Evolutionary conservation across 1,140 invertebrate genomes (phyloP).

Genomic region (Pseudomyrmex concolor): DNA sequence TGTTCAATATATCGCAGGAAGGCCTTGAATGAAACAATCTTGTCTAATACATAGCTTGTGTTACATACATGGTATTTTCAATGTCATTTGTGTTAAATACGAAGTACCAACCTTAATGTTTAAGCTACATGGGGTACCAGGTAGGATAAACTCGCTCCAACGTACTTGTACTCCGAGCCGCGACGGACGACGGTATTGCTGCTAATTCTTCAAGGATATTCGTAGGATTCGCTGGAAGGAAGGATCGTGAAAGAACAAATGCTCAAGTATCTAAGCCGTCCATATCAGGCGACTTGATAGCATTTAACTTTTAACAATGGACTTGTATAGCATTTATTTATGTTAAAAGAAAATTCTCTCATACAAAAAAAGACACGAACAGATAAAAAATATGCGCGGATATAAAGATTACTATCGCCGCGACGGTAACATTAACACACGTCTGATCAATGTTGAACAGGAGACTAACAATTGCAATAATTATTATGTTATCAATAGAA

Average conservation of each 20-base stretch:
- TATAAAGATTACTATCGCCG: constrained; percentile 62
- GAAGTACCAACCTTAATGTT: constrained; percentile 23
- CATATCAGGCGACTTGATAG: background rate
- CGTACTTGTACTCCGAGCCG: background rate
- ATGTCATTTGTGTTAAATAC: background rate
- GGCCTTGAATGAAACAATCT: background rate
- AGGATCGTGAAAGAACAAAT: constrained; percentile 29
- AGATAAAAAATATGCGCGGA: constrained; percentile 22
- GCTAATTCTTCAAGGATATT: constrained; percentile 11
- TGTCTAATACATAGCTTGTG: background rate
- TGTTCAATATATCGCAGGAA: constrained; percentile 1
- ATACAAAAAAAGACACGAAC: background rate
- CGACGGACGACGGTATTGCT: background rate
- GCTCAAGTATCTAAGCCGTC: constrained; percentile 49
- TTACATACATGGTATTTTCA: background rate
- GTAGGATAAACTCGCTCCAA: constrained; percentile 1
- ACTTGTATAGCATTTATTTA: constrained; percentile 73
- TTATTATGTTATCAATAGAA: constrained; percentile 73
- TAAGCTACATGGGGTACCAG: constrained; percentile 32
- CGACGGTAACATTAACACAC: constrained; percentile 77
- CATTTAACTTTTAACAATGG: constrained; percentile 2
- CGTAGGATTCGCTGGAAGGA: constrained; percentile 29
- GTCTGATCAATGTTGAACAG: constrained; percentile 66
- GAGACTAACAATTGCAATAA: constrained; percentile 81
- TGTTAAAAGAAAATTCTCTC: constrained; percentile 69